Base-by-base conservation (phyloP, 2,888 invertebrate genomes). In the Heliconius erato region DNA sequence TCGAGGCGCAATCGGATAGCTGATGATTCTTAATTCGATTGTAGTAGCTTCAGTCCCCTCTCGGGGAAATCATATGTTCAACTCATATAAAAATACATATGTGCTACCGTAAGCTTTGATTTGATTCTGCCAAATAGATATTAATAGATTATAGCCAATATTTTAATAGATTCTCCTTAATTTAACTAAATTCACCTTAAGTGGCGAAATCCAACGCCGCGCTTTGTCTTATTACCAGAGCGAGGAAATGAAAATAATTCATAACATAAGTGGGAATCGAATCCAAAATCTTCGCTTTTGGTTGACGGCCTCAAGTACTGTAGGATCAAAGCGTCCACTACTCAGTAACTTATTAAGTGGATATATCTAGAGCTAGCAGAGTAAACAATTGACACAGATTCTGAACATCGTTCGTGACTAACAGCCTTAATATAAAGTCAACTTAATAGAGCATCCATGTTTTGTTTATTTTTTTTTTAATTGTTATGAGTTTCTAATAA, bases 391-490 rank as follows among this genome's bases (percentile, higher is more conserved):
- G 78, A 78, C 78, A 78, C 78, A 78, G 26, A 78, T 78, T 78
- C 78, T 78, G 40, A 78, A 16, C 65, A 78, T 44, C 26, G 78
- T 78, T 67, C 78, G 78, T 78, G 78, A 78, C 65, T 65, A 67
- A 78, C 40, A 67, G 40, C 67, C 26, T 4, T 44, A 23, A 54
- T 54, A 40, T 71, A 44, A 71, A 14, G 26, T 49, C 72, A 9
- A 72, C 44, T 72, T 26, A 26, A 49, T 72, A 2, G 72, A 49
- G 72, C 16, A 72, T 49, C 14, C 72, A 16, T 71, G 40, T 40
- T 72, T 72, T 28, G 72, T 7, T 16, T 19, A 71, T 32, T n/a
- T 71, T 28, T 71, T 28, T 72, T 19, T 44, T 44, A 44, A 4
- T 72, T 19, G 5, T 23, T 71, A 32, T 54, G 54, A 54, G 54